Base-by-base conservation (phyloP, 2,888 invertebrate genomes). In the Trichogramma evanescens region DNA sequence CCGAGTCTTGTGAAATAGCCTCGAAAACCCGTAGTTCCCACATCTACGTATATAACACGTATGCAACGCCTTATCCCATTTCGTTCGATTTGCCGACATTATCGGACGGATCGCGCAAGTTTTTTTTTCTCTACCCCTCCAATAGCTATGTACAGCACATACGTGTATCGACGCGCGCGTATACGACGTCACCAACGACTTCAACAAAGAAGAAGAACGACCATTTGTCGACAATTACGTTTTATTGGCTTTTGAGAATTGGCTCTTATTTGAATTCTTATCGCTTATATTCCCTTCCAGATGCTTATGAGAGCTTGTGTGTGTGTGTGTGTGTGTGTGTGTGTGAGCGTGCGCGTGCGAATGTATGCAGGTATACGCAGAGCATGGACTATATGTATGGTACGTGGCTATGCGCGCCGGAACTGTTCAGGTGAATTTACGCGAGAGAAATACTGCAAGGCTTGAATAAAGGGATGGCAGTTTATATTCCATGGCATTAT, bases 201-300 rank as follows among this genome's bases (percentile, higher is more conserved):
- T 26, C 26, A 26, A 26, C 26, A 2, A 26, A 26, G 26, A 26
- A 26, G 26, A 26, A 26, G 44, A 43, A 45, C 45, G 54, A 50
- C 59, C 59, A 63, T 63, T 59, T 57, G 59, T 63, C 57, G 56
- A 50, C 45, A 51, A 61, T 61, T 63, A 45, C 50, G 55, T 61
- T 60, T 61, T 63, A 61, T 58, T 56, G 61, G 50, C 56, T 50
- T 57, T 51, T 54, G 46, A 45, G 56, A 59, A 62, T 62, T 45
- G 59, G 59, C 55, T 63, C 58, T 60, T 60, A 58, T 60, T 60
- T 58, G 57, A 60, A 60, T 57, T 58, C 59, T 59, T 57, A 53
- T 42, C 50, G 43, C 9, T 8, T 39, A 43, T 56, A 26, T 26
- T 26, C 26, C 26, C 26, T 26, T 26, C 26, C 26, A 26, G 26